Evolutionary conservation across 2,797 vertebrate genomes (phyloP), one percentile per base, ranked within the genome.

Genomic region (Pangasius sanitwongsei): DNA sequence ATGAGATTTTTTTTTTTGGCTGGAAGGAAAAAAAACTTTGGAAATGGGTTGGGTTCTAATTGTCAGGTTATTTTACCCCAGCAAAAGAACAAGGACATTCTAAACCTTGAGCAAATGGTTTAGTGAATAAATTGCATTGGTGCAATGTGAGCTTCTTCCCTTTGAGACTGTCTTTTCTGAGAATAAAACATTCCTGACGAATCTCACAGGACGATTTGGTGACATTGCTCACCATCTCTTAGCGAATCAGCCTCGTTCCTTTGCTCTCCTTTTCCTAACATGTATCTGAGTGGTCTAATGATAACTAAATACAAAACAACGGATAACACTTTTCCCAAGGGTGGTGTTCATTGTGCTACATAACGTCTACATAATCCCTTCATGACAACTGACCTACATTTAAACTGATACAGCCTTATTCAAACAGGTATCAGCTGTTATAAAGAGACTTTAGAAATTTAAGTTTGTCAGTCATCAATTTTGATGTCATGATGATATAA

Each of bases 21-120:
- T 28, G 8, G 37, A 44, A 83, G 53, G 44, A 44, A 8, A 53
- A 37, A 25, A 59, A 25, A 81, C 89, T 89, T 90, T 90, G 87
- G 72, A 89, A 86, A 57, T 70, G 88, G 86, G 65, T 63, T 83
- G 59, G 57, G 57, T 83, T 83, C 6, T 41, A 83, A 63, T 61
- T 13, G 25, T 78, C 74, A 85, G 77, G 85, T 63, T 88, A 59
- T 85, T 59, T 20, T 80, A 48, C 67, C 57, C 41, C 53, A 87
- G 87, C 80, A 89, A 87, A 91, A 90, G 83, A 85, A 89, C 28
- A 78, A 88, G 89, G 87, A 89, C 86, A 91, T 89, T 69, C 65
- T 86, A 91, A 90, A 89, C 89, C 87, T 86, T 75, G 53, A 61
- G 72, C 87, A 88, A 77, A 90, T 87, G 77, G 82, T 70, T 89